phyloP scores from a whole-genome alignment of 2,113 vertebrate genomes.

The Erpornis zantholeuca region DNA sequence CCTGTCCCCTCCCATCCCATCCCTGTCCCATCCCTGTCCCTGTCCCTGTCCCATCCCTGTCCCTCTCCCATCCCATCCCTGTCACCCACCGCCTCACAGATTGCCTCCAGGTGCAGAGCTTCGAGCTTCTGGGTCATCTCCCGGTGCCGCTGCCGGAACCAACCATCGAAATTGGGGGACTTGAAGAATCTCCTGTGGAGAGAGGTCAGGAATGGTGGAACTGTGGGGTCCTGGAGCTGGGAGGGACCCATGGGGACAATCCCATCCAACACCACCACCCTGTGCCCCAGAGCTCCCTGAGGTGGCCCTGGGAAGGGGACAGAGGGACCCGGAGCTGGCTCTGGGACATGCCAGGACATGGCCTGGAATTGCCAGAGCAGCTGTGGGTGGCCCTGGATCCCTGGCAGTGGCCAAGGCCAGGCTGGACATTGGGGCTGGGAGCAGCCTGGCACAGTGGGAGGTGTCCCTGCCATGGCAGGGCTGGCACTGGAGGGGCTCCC shows the following conservation, averaged over 20 bases:
- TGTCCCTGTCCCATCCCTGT: too few species aligned
- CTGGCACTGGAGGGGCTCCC: neutral
- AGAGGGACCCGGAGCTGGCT: neutral
- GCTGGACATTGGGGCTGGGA: neutral
- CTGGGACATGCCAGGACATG: fast-evolving
- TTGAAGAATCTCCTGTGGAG: constrained; percentile 85
- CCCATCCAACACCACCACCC: neutral
- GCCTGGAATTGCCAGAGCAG: neutral
- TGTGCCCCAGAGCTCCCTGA: neutral
- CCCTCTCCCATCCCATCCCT: neutral
- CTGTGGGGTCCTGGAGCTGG: neutral
- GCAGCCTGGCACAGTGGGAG: neutral
- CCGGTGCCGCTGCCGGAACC: constrained; percentile 87
- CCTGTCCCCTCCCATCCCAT: too few species aligned
- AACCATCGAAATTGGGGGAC: constrained; percentile 93
- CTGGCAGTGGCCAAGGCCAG: neutral
- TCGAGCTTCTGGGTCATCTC: constrained; percentile 94
- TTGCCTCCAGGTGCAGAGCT: constrained; percentile 87
- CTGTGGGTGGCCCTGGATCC: neutral
- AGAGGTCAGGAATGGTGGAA: fast-evolving
- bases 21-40: too few species aligned
- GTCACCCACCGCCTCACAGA: constrained; percentile 79
- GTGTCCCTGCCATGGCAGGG: neutral
- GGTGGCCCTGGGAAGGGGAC: neutral
- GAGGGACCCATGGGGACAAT: neutral